Conservation (phyloP, 2,797 vertebrate genomes). For the Falco cherrug region DNA sequence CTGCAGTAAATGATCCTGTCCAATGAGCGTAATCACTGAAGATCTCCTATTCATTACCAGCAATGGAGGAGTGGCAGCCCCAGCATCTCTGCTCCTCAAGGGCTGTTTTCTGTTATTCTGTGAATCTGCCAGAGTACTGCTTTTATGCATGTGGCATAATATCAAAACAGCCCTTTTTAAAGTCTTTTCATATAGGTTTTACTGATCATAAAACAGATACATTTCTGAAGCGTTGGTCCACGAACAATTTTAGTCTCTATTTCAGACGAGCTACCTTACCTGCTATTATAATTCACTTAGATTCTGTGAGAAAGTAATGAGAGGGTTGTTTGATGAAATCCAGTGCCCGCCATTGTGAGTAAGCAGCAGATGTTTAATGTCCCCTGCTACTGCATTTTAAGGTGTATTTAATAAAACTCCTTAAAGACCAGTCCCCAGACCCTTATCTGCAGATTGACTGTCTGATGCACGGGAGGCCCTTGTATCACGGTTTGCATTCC, state of each 20-base stretch:
- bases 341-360: not conserved
- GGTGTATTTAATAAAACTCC: not conserved
- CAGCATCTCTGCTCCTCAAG: not conserved
- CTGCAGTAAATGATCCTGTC: not conserved
- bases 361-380: not conserved
- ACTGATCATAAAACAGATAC: not conserved
- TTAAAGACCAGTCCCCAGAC: not conserved
- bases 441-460: fast-evolving
- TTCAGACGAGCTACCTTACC: not conserved
- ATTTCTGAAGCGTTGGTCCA: not conserved
- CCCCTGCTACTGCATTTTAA: not conserved
- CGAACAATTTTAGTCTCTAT: not conserved
- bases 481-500: not conserved
- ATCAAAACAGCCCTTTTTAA: not conserved
- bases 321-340: not conserved
- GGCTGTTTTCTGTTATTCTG: not conserved
- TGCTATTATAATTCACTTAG: not conserved
- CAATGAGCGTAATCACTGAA: not conserved
- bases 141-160: not conserved
- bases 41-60: not conserved
- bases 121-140: not conserved
- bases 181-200: not conserved
- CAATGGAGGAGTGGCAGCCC: not conserved
- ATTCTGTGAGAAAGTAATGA: not conserved
- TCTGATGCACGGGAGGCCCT: not conserved